Base-by-base conservation (phyloP, 2,797 vertebrate genomes). In the Falco naumanni region DNA sequence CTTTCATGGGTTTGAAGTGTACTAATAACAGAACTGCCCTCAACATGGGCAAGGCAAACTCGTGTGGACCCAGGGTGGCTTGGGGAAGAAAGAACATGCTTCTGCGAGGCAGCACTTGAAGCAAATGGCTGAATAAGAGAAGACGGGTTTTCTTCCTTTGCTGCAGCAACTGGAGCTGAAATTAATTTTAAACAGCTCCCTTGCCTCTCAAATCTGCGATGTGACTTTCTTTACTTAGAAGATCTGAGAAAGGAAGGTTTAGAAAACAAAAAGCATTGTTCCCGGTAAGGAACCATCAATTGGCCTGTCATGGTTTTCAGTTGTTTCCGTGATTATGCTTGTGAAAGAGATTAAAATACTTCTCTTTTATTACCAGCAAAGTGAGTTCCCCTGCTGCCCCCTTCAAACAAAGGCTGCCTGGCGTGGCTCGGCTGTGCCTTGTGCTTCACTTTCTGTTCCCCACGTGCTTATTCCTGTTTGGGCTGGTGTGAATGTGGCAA, bases 281-380 rank as follows among this genome's bases (percentile, higher is more conserved):
- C 90, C 78, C 56, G 75, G 84, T 87, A 95, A 96, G 13, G 47
- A 90, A 65, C 64, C 21, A 18, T 93, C 96, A 91, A 75, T 95
- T 85, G 92, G 64, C 84, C 96, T n/a, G 48, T 96, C 83, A 93
- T 96, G 94, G 80, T 88, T 96, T 94, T 94, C 84, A 47, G 59
- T 85, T 92, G 92, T 95, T 84, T 92, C 89, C 29, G 7, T 93
- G 92, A 92, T 96, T 76, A 61, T 16, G 75, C 87, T 95, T 91
- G 84, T 90, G 94, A 92, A 96, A 94, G 96, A 94, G 95, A 96
- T 96, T 95, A 95, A 96, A 95, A 95, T 95, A 89, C 78, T 96
- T 95, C 79, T 78, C 84, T 95, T 80, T 95, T 96, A 89, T 95
- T 94, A 95, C 97, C 95, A 86, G 84, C 76, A n/a, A 85, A 95